A percentile compares a stretch with the other conserved stretches of the same genome.
Conservation (phyloP, 2,113 vertebrate genomes). For the Podocnemis expansa region DNA sequence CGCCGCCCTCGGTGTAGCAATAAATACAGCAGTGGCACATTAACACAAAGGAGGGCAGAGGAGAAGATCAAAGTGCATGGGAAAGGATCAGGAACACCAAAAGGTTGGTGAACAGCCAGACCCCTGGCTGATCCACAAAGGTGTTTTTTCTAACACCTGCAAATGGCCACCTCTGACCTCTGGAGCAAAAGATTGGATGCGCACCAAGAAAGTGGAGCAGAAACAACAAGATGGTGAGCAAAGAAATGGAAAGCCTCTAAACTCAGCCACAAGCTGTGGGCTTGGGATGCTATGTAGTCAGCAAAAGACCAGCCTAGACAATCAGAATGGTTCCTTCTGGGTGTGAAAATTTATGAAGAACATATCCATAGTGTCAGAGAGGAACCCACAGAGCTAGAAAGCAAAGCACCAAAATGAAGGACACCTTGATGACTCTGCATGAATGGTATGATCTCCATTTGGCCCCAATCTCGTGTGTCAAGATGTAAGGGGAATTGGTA, state of each 20-base stretch:
- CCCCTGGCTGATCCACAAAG: slow-evolving; percentile 21
- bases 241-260: background rate
- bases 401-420: background rate
- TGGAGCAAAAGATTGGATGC: background rate
- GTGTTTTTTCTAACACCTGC: slow-evolving; percentile 41
- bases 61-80: background rate
- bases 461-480: no score
- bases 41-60: background rate
- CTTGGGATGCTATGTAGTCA: background rate
- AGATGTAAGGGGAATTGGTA: background rate
- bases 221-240: background rate
- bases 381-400: background rate
- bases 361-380: rapidly evolving
- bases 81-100: background rate
- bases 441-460: no score
- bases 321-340: background rate
- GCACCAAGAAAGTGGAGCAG: slow-evolving; percentile 3
- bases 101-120: background rate
- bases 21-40: background rate
- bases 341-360: background rate
- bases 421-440: background rate
- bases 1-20: background rate
- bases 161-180: background rate
- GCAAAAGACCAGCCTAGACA: rapidly evolving
- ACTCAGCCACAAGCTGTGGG: background rate